Evolutionary conservation across 2,113 vertebrate species (phyloP), one percentile per base, ranked within the genome.

Genomic region (Rhabdomys dilectus): DNA sequence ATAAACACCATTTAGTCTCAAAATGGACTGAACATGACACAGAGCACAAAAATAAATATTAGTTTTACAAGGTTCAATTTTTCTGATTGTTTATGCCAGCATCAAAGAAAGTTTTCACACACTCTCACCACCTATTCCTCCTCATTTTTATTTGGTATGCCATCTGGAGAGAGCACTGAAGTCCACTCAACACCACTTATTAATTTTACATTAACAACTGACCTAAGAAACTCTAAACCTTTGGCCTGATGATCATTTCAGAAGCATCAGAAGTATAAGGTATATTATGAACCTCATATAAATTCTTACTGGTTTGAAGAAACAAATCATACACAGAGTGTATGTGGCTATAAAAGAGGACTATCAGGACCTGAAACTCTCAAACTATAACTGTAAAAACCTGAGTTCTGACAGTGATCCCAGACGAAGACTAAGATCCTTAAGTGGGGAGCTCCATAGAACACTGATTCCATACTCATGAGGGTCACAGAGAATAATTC

Each of bases 21-120:
- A 29, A 48, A 16, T 26, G 26, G 24, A 34, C 4, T 17, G 45
- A 81, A 0, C 4, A 86, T 34, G 5, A 3, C 0, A 53, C 1
- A 68, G 3, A 80, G 5, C 3, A 91, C 39, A 66, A 39, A 22
- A 11, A 66, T 58, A 64, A 19, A n/a, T 88, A 58, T n/a, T 7
- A 31, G 10, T 51, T 24, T 29, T 16, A 82, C 9, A 78, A n/a
- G 13, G 53, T 88, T 2, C 84, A 73, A 31, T 45, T 45, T 45
- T 45, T 45, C 45, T 45, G 45, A 45, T 45, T 45, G 45, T 45
- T 45, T 45, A 4, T 94, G 60, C 72, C 12, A 34, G 34, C 78
- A 58, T n/a, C 24, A 53, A 95, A 60, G 68, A 53, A 19, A 15
- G 34, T 66, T 88, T 87, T 58, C 48, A 53, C 51, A 58, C 17